These are phyloP conservation scores for Agonopterix alstromeriana DNA, from an alignment of 2,888 invertebrate species.

Conservation along the genomic window DNA sequence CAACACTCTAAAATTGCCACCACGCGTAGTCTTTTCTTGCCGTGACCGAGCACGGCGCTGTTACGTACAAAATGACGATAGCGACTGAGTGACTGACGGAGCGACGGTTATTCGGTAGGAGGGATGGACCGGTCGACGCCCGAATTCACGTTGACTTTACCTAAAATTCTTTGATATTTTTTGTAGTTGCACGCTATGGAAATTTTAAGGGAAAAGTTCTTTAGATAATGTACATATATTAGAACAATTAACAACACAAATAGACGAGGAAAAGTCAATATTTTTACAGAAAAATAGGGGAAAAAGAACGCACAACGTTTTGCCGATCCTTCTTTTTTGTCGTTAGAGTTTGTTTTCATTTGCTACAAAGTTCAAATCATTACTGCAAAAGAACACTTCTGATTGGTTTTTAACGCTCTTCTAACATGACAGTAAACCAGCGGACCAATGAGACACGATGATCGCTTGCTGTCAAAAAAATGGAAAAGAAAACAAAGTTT, in stretches of 20 bases:
- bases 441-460: too few species aligned
- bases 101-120: slow-evolving; percentile 61
- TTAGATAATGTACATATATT: slow-evolving; percentile 18
- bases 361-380: not conserved
- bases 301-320: slow-evolving; percentile 30
- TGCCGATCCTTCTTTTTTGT: slow-evolving; percentile 30
- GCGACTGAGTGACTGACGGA: slow-evolving; percentile 34
- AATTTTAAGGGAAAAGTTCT: slow-evolving; percentile 15
- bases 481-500: too few species aligned
- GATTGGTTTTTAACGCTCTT: not conserved
- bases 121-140: slow-evolving; percentile 75
- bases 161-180: slow-evolving; percentile 41
- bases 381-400: not conserved
- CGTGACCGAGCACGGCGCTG: slow-evolving; percentile 51
- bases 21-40: slow-evolving; percentile 31
- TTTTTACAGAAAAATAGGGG: slow-evolving; percentile 31
- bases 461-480: too few species aligned
- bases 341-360: slow-evolving; percentile 13
- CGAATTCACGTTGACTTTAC: slow-evolving; percentile 59
- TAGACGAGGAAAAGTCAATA: slow-evolving; percentile 20
- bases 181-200: slow-evolving; percentile 17
- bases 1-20: slow-evolving; percentile 47
- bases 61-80: slow-evolving; percentile 65
- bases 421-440: too few species aligned
- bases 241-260: slow-evolving; percentile 17